Percentiles rank a stretch among this genome's conserved stretches.
Evolutionary conservation across 1,140 invertebrate species (phyloP).

Genomic region (Elymnias hypermnestra): DNA sequence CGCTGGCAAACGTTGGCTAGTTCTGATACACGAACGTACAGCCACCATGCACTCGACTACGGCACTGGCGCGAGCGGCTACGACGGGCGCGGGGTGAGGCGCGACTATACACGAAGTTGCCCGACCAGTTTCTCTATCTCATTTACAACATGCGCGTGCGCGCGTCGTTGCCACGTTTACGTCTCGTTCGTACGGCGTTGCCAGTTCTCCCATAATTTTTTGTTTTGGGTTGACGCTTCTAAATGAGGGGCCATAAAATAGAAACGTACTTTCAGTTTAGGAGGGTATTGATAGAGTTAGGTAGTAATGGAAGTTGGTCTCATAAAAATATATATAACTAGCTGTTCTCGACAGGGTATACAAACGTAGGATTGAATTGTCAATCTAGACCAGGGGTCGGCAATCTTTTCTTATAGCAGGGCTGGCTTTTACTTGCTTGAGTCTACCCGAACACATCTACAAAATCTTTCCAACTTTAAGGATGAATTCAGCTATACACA

Average conservation of each 20-base stretch:
- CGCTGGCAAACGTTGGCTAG: slow-evolving; percentile 23
- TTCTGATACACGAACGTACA: slow-evolving; percentile 32
- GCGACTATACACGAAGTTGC: slow-evolving; percentile 50
- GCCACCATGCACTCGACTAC: slow-evolving; percentile 38
- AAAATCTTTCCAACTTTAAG: too few species aligned
- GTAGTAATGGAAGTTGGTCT: slow-evolving; percentile 2
- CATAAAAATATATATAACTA: slow-evolving; percentile 2
- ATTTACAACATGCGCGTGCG: slow-evolving; percentile 58
- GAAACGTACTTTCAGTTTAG: slow-evolving; percentile 36
- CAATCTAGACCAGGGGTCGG: too few species aligned
- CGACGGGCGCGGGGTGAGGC: slow-evolving; percentile 34
- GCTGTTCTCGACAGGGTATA: not conserved
- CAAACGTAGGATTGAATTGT: too few species aligned
- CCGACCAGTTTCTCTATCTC: slow-evolving; percentile 56
- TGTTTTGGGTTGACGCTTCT: slow-evolving; percentile 65
- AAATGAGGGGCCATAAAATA: slow-evolving; percentile 68
- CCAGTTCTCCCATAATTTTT: slow-evolving; percentile 62
- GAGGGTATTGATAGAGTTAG: slow-evolving; percentile 33
- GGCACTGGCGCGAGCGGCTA: slow-evolving; percentile 41
- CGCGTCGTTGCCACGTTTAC: slow-evolving; percentile 36
- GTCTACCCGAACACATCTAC: too few species aligned
- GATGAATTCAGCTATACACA: too few species aligned
- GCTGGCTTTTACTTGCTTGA: too few species aligned
- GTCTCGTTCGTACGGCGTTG: slow-evolving; percentile 48
- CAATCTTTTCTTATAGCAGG: too few species aligned